Percentiles rank a stretch among this genome's conserved stretches.
Evolutionary conservation across 1,140 invertebrate genomes (phyloP).

Genomic region (Sogatella furcifera): DNA sequence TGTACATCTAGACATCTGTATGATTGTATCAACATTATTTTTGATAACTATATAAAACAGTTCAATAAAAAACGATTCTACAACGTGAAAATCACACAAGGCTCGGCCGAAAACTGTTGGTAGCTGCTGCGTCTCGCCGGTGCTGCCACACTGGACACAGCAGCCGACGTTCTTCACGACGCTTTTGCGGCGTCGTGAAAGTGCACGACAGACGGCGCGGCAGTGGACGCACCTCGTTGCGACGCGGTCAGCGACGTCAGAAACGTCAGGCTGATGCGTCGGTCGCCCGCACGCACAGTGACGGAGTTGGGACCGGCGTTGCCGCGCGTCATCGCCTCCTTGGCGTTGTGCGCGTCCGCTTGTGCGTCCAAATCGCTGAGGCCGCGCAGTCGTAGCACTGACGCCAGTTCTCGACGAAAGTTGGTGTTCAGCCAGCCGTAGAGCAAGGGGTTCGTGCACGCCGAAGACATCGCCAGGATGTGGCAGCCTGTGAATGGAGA

Average conservation of each 20-base stretch:
- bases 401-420: constrained; percentile 32
- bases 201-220: no score
- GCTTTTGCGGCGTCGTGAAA: no score
- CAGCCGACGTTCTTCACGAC: no score
- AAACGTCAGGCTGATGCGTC: constrained; percentile 21
- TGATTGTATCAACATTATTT: no score
- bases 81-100: no score
- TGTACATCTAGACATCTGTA: no score
- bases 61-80: no score
- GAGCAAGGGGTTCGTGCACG: constrained; percentile 41
- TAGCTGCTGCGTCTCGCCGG: no score
- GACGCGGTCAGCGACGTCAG: constrained; percentile 21
- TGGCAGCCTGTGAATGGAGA: constrained; percentile 38
- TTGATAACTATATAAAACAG: no score
- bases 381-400: constrained; percentile 10
- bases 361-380: constrained; percentile 8
- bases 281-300: constrained; percentile 8
- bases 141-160: no score
- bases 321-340: neutral
- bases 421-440: constrained; percentile 46
- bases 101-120: no score
- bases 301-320: neutral
- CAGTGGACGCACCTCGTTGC: no score
- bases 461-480: constrained; percentile 44
- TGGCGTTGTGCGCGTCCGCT: constrained; percentile 4